Percentiles rank a stretch among this genome's conserved stretches.
Conservation (phyloP, 1,140 invertebrate species). For the Drosophila quadrilineata region DNA sequence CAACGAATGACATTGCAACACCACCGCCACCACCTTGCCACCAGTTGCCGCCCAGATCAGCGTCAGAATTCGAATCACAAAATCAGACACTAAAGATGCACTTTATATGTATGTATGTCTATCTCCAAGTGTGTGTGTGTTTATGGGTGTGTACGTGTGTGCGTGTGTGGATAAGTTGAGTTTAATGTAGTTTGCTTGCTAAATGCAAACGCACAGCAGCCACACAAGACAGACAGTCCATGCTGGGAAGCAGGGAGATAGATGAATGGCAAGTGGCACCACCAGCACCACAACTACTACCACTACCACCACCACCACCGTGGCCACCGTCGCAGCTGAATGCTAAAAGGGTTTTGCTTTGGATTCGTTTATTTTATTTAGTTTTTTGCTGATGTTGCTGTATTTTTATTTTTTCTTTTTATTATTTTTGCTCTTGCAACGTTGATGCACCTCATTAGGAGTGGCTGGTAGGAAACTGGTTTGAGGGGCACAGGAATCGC, state of each 20-base stretch:
- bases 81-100: slow-evolving; percentile 63
- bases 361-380: slow-evolving; percentile 45
- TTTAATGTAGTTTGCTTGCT: slow-evolving; percentile 71
- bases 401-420: slow-evolving; percentile 17
- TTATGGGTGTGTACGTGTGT: not conserved
- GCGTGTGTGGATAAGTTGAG: slow-evolving; percentile 62
- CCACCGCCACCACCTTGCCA: slow-evolving; percentile 22
- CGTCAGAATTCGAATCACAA: slow-evolving; percentile 64
- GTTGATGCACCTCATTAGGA: slow-evolving; percentile 73
- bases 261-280: no score
- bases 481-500: slow-evolving; percentile 50
- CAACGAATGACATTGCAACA: slow-evolving; percentile 73
- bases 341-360: slow-evolving; percentile 71
- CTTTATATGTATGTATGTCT: slow-evolving; percentile 25
- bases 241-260: no score
- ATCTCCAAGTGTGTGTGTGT: not conserved
- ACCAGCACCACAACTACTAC: slow-evolving; percentile 19
- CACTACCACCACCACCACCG: slow-evolving; percentile 23
- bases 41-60: slow-evolving; percentile 62
- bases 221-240: slow-evolving; percentile 9
- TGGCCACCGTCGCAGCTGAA: slow-evolving; percentile 63
- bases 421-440: slow-evolving; percentile 1
- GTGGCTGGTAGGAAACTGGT: slow-evolving; percentile 72
- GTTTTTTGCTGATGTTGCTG: slow-evolving; percentile 15
- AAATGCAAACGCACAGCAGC: slow-evolving; percentile 70